phyloP scores from a whole-genome alignment of 1,140 invertebrate species.

The Semibalanus balanoides region DNA sequence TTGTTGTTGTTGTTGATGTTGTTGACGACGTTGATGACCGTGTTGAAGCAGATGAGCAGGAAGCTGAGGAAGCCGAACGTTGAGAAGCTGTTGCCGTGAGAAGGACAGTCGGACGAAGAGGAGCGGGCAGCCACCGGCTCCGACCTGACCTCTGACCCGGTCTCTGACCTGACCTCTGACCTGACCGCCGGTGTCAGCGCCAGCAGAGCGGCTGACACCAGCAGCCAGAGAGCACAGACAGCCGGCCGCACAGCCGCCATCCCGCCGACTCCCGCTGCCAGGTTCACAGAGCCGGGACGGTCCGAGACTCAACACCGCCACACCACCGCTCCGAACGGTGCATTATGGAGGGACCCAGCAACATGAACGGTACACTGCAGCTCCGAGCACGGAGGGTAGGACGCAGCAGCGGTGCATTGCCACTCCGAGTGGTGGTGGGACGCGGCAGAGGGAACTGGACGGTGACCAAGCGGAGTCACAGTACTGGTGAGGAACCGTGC shows the following conservation, averaged over 20 bases:
- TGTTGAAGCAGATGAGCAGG: constrained; percentile 78
- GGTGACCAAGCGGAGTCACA: too few species aligned
- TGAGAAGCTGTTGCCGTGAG: constrained; percentile 58
- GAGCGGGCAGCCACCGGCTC: constrained; percentile 60
- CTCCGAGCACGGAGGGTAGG: too few species aligned
- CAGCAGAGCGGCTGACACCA: constrained; percentile 42
- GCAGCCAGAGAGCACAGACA: constrained; percentile 85
- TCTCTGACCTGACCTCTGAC: background rate
- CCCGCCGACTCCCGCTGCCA: constrained; percentile 42
- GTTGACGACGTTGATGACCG: constrained; percentile 39
- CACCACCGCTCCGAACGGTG: too few species aligned
- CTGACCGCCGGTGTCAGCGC: constrained; percentile 85
- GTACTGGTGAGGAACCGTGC: too few species aligned
- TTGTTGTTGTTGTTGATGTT: constrained; percentile 14
- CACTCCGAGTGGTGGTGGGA: too few species aligned
- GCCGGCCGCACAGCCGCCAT: constrained; percentile 93
- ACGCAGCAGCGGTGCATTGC: too few species aligned
- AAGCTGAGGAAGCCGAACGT: constrained; percentile 57
- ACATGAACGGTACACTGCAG: too few species aligned
- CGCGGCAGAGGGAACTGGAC: too few species aligned
- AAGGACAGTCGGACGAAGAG: constrained; percentile 44
- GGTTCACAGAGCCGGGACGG: too few species aligned
- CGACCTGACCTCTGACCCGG: background rate
- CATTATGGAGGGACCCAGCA: too few species aligned
- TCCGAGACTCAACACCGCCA: too few species aligned